Base-by-base conservation (phyloP, 2,113 vertebrate genomes). In the Nothoprocta perdicaria region DNA sequence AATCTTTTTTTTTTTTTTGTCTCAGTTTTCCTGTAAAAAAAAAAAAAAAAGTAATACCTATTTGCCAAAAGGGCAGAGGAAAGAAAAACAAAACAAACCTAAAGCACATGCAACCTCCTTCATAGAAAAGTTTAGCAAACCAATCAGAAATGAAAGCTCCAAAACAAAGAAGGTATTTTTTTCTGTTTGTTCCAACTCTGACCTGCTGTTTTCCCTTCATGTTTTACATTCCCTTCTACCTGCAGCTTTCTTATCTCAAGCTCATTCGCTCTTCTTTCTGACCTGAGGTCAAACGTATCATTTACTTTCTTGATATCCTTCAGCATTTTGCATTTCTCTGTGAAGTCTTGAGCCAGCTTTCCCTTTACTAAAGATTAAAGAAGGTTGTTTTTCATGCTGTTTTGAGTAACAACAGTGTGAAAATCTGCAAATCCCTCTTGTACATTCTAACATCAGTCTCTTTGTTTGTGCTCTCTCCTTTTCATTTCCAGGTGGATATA, bases 301-400 rank as follows among this genome's bases (percentile, higher is more conserved):
- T 74, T 78, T 84, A 55, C 83, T 93, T 91, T 84, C 65, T 58
- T 46, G 1, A 55, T 33, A 84, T 50, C n/a, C 55, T 86, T 74
- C 55, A 78, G 57, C 58, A 72, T 66, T 96, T 90, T 92, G 33
- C 86, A 88, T 93, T 93, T 83, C 68, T 72, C 67, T 92, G 27
- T 81, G 78, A 93, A 79, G 55, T 52, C n/a, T 6, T 75, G 46
- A 48, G 23, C 31, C 57, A 52, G 38, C n/a, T 55, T 68, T 23
- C 48, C 74, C 67, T 90, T 80, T 58, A 33, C 8, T 46, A 8
- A 80, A 89, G 65, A 90, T 75, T 68, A 83, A 91, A 92, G 33
- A 23, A 78, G 14, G 31, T 45, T 87, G 63, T 27, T 91, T 91
- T 78, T 71, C 62, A 63, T 79, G 41, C 14, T 61, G 35, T 86